A percentile compares a stretch with the other conserved stretches of the same genome.
These are phyloP conservation scores for Grallaria varia DNA, from an alignment of 2,113 vertebrate genomes.

Conservation along the genomic window DNA sequence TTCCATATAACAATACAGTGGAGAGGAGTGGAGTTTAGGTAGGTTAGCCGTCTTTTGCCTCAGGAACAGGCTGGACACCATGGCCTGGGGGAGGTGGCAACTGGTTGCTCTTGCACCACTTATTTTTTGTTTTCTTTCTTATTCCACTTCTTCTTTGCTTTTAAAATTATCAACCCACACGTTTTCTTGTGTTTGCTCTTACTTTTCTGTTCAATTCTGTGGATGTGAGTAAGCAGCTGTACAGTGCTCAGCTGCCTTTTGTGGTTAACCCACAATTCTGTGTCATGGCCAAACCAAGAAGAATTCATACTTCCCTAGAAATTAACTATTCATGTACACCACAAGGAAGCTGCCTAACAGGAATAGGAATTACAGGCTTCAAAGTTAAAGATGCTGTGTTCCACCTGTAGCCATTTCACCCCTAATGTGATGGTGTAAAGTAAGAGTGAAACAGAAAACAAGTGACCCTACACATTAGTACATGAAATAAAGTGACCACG, in stretches of 20 bases:
- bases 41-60: neutral
- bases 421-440: neutral
- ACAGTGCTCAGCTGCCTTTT: neutral
- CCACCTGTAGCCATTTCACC: neutral
- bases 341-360: neutral
- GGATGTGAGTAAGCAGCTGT: neutral
- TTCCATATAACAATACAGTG: neutral
- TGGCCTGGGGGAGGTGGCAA: neutral
- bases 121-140: neutral
- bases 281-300: neutral
- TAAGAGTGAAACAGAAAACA: neutral
- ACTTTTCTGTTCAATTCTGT: neutral
- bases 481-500: neutral
- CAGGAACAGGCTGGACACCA: neutral
- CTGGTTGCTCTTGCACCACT: neutral
- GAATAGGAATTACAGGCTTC: neutral
- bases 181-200: neutral
- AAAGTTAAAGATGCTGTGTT: neutral
- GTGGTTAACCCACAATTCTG: neutral
- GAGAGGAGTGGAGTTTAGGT: neutral
- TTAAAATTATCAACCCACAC: neutral
- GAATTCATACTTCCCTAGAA: neutral
- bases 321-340: neutral
- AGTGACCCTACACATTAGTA: neutral
- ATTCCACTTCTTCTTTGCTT: neutral